These are phyloP conservation scores for human (Homo sapiens) DNA, from an alignment of 2,113 vertebrate species.

Conservation along the genomic window DNA sequence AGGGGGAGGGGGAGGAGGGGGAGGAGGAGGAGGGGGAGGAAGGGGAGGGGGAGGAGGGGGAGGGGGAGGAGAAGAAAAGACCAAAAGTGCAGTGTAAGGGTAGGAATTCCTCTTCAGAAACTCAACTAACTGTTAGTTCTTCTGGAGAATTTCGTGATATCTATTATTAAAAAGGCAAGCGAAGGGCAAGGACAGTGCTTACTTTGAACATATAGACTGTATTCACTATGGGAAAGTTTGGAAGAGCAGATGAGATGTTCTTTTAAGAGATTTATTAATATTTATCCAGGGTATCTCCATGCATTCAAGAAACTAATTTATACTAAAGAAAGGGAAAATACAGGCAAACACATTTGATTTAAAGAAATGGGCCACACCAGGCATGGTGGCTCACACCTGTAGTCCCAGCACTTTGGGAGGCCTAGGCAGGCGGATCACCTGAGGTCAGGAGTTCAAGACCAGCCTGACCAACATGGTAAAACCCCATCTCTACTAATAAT, in stretches of 20 bases:
- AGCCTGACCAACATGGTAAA: too few relatives aligned
- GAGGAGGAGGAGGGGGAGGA: rapidly evolving
- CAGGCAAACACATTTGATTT: neutral
- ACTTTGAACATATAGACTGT: neutral
- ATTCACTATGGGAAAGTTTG: neutral
- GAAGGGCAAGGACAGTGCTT: neutral
- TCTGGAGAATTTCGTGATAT: neutral
- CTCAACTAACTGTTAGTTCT: neutral
- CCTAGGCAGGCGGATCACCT: too few relatives aligned
- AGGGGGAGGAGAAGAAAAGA: neutral
- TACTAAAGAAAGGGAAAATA: neutral
- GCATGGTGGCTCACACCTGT: too few relatives aligned
- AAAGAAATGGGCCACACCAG: neutral
- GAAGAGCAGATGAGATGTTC: neutral
- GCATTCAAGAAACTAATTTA: neutral
- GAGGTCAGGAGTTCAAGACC: too few relatives aligned
- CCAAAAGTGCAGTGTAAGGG: neutral
- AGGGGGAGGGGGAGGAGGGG: too few relatives aligned
- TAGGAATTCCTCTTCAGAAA: neutral
- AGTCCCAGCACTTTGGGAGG: too few relatives aligned
- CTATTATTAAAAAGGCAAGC: neutral
- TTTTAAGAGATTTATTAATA: neutral
- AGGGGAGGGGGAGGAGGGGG: too few relatives aligned
- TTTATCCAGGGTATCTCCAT: neutral
- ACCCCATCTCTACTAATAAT: too few relatives aligned